Evolutionary conservation across 2,113 vertebrate genomes (phyloP), one percentile per base, ranked within the genome.

Genomic region (Glaucidium brasilianum): DNA sequence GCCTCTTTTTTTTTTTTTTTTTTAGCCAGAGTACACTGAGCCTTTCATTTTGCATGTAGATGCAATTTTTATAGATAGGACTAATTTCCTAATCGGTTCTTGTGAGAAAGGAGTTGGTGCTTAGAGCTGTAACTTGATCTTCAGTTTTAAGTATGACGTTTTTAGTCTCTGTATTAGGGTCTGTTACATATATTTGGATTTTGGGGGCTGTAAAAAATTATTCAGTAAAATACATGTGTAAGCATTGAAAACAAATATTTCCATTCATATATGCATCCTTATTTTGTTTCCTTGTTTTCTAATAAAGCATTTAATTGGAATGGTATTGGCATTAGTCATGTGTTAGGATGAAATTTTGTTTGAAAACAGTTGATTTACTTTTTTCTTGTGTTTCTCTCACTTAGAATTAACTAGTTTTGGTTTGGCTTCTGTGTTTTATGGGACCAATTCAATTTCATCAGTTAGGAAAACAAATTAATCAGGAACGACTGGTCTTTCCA

Each of bases 1-100:
- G 79, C 12, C 5, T 35, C 22, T 41, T 32, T 15, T 60, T 78
- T 17, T 43, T n/a, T 16, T 12, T 37, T 12, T 17, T 20, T 39
- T 8, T 7, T 18, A 45, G 18, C 15, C 63, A 0, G 15, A n/a
- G 0, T 34, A 34, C 21, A 11, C 6, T 14, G 18, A 84, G 11
- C 25, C 30, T 80, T 77, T 78, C 4, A 47, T 72, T 94, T 72
- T 85, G 7, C 27, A 23, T 32, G 21, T 35, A n/a, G 15, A 5
- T 84, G 12, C 23, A 49, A 32, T n/a, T 55, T 55, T 78, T n/a
- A 55, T 43, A 68, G 49, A 6, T 47, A 45, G 23, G 30, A 32
- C 29, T 63, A 21, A 63, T 29, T 83, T 75, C 34, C 13, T 88
- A 43, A 63, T 3, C 41, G 29, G 11, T n/a, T 95, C 19, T 66